Base-by-base conservation (phyloP, 2,888 invertebrate species). In the Trissoscelio sp. region DNA sequence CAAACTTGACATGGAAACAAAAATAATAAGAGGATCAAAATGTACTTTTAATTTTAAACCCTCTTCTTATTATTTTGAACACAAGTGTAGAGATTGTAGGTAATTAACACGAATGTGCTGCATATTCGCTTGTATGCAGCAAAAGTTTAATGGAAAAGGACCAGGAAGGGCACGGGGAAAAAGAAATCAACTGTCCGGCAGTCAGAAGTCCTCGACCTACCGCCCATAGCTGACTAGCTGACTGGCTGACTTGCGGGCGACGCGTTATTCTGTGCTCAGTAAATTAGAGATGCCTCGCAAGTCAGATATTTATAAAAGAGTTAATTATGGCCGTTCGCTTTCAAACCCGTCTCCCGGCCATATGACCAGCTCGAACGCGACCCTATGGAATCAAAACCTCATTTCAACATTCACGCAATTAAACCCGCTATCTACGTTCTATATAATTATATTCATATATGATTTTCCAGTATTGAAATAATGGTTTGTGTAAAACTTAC, bases 261-360 rank as follows among this genome's bases (percentile, higher is more conserved):
- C 78, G 69, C 74, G 80, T 57, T 48, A 74, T 74, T 64, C 51
- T 73, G 79, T 46, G 78, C 83, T 62, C 79, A 75, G 85, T 84
- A 86, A 87, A 88, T 88, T 88, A 87, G 88, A 86, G 87, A 87
- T 86, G 86, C 86, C 88, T 86, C 83, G 86, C 85, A 86, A 87
- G 74, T 67, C 62, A 84, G 87, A 87, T 88, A 88, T 88, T 88
- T 88, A 88, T 88, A 87, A 88, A 88, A 86, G 87, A 85, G 87
- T 88, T 88, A 88, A 88, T 88, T 87, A 88, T 88, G 85, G 83
- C 81, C 82, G 77, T 46, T 80, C 69, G 28, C 42, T 57, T 74
- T 62, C 69, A 57, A 74, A 51, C 53, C 24, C 46, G 42, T 73
- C 11, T 31, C 70, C 53, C n/a, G n/a, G 34, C 34, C 9, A 34